Evolutionary conservation across 2,888 invertebrate species (phyloP).

Genomic region (Drosophila siamana): DNA sequence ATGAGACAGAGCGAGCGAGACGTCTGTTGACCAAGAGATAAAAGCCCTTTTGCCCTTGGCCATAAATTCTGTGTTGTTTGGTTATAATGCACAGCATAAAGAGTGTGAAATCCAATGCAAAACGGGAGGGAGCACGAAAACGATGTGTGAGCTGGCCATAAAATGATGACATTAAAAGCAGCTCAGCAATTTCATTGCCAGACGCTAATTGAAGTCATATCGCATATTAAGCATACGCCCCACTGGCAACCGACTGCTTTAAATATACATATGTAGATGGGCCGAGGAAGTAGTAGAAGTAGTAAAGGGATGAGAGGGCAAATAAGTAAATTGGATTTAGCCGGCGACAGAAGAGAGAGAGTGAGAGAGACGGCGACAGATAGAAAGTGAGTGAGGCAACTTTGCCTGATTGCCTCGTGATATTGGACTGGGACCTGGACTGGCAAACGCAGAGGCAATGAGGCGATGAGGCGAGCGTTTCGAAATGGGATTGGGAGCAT

Average conservation of each 20-base stretch:
- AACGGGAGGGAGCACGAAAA: conserved; percentile 38
- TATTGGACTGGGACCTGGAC: conserved; percentile 60
- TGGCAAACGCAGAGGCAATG: conserved; percentile 11
- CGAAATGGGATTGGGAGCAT: neutral
- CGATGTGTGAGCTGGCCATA: conserved; percentile 60
- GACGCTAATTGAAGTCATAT: conserved; percentile 66
- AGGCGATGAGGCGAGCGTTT: conserved; percentile 41
- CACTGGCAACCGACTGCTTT: conserved; percentile 27
- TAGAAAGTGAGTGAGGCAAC: conserved; percentile 46
- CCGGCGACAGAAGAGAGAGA: conserved; percentile 21
- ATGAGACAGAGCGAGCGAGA: neutral
- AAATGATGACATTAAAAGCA: conserved; percentile 63
- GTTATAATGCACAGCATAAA: conserved; percentile 46
- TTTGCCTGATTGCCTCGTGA: conserved; percentile 75
- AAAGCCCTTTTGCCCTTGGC: conserved; percentile 53
- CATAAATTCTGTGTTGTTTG: conserved; percentile 48
- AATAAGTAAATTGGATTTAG: conserved; percentile 77
- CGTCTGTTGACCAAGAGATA: conserved; percentile 62
- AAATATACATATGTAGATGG: conserved; percentile 20
- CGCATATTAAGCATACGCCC: conserved; percentile 53
- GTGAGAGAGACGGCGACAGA: neutral
- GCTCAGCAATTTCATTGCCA: conserved; percentile 38
- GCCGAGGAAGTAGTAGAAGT: neutral
- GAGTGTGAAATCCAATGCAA: conserved; percentile 57
- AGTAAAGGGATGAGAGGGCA: conserved; percentile 22